phyloP scores from a whole-genome alignment of 2,113 vertebrate species.

The Piprites chloris region DNA sequence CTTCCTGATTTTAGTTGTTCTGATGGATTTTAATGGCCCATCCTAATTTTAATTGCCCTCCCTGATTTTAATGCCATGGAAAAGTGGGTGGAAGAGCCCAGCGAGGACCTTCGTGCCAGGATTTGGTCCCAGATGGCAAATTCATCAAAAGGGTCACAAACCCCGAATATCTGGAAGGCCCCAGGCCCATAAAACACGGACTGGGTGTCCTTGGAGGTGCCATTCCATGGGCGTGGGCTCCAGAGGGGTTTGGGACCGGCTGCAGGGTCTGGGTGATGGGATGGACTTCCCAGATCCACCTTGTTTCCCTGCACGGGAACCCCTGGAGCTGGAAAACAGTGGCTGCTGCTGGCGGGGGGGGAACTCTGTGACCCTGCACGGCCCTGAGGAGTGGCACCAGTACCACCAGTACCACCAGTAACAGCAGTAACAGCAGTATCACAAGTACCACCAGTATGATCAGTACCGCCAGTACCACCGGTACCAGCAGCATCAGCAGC shows the following conservation, averaged over 20 bases:
- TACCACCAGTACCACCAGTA: background rate
- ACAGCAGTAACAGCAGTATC: background rate
- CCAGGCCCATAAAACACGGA: background rate
- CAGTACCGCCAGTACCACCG: too few relatives aligned
- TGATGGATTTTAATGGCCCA: background rate
- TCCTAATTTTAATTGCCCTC: background rate
- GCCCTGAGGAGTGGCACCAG: rapidly evolving
- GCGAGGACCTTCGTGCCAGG: background rate
- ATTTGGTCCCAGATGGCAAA: background rate
- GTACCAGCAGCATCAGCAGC: too few relatives aligned
- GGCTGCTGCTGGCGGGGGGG: background rate
- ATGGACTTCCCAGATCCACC: background rate
- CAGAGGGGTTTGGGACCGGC: background rate
- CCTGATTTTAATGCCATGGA: background rate
- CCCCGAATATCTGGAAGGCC: background rate
- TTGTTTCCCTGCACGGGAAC: background rate
- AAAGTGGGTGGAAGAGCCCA: background rate
- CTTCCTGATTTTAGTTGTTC: background rate
- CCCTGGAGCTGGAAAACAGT: rapidly evolving
- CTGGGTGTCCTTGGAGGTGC: background rate
- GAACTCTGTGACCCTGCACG: background rate
- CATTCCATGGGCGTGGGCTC: background rate
- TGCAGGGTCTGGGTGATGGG: background rate
- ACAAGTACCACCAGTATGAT: too few relatives aligned
- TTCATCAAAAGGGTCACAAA: background rate